Base-by-base conservation (phyloP, 2,888 invertebrate species). In the Cataglyphis cursor region DNA sequence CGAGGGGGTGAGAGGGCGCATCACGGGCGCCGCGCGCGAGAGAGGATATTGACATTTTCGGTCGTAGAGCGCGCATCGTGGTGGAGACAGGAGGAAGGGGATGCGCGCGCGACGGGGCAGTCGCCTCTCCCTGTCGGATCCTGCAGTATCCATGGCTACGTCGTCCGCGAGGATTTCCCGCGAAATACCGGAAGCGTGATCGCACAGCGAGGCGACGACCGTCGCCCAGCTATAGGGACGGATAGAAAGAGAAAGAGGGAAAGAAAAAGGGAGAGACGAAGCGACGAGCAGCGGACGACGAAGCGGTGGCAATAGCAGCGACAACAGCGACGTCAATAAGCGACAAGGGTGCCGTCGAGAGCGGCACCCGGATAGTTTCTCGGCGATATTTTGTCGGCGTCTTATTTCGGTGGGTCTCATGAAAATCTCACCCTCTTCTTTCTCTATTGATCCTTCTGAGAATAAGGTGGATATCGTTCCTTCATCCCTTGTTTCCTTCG, bases 31-130 rank as follows among this genome's bases (percentile, higher is more conserved):
- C 90, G 87, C 87, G 87, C 87, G 87, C 87, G 85, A 91, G 91
- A 90, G 92, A 92, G 93, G 93, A 94, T 94, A 94, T 94, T 93
- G 94, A 94, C 94, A 94, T 94, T 94, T 94, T 93, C 92, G 94
- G 93, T 90, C 92, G 90, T 92, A 92, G 91, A 93, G 92, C 93
- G 92, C 93, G 93, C 93, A 93, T 92, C 92, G 92, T 90, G 87
- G 90, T 84, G 86, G 86, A 84, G 88, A 85, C 54, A 54, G 48
- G 31, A 66, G 78, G 57, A 66, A 51, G 68, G 61, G 78, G 86
- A 83, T 85, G 87, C 85, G 92, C 90, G 88, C 90, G 86, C 88
- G 90, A 90, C 89, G 89, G 89, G 90, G 89, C 83, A 88, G 90
- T 88, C 88, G 89, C 87, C 91, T 91, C 90, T 90, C 78, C 78